Base-by-base conservation (phyloP, 2,888 invertebrate genomes). In the Hypolimnas misippus region DNA sequence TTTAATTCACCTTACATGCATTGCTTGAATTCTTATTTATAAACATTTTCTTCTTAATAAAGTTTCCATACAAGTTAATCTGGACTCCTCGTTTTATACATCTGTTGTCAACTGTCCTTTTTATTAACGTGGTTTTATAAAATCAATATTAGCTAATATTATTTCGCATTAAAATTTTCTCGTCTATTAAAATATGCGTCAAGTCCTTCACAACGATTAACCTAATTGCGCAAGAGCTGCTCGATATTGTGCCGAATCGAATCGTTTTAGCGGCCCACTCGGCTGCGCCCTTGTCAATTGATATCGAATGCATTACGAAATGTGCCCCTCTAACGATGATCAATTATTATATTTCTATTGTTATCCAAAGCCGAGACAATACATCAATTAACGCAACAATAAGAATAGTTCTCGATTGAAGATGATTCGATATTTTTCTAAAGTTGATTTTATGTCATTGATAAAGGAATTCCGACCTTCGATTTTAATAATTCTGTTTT, bases 171-270 rank as follows among this genome's bases (percentile, higher is more conserved):
- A 58, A 17, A 46, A 57, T 35, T 50, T 53, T 58, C 19, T 38
- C 57, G 49, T 60, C 54, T 57, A 62, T 67, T 29, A 33, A 52
- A 67, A 42, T 55, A 57, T 31, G 73, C 73, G 73, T 70, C 70
- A 71, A 79, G 81, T 84, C 89, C 89, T 89, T 90, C 88, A 87
- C 84, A 83, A 79, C 73, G 70, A 84, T 86, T 85, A 86, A 83
- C 82, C 82, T 76, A 74, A 77, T 87, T 87, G 82, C 78, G 83
- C 81, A 86, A 86, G 64, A 64, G 33, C 52, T 57, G 71, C 76
- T 78, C 79, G 82, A 83, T 83, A 79, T 81, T 82, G 82, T 81
- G 75, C 79, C 79, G 82, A 81, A 83, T 83, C 79, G 78, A 83
- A 84, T 84, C 80, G 81, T 79, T 76, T 78, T 65, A 64, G 62